Evolutionary conservation across 1,140 invertebrate species (phyloP).

Genomic region (Philotrypesis tridentata): DNA sequence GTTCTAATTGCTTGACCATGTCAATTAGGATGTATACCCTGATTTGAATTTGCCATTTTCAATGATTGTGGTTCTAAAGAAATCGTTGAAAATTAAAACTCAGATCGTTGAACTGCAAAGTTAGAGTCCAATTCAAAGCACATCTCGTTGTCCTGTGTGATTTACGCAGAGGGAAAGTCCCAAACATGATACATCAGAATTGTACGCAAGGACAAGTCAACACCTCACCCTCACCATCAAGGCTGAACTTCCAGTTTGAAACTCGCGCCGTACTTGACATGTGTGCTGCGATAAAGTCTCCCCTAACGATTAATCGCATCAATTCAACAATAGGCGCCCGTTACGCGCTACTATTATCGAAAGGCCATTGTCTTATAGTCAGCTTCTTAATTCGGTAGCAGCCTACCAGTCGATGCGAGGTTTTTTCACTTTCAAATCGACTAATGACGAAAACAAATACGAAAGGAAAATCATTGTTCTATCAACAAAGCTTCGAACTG

Average conservation of each 20-base stretch:
- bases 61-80: background rate
- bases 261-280: background rate
- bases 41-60: too few species aligned
- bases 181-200: too few species aligned
- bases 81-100: too few species aligned
- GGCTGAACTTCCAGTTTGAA: background rate
- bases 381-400: background rate
- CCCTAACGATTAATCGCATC: background rate
- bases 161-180: too few species aligned
- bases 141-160: too few species aligned
- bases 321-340: slow-evolving; percentile 16
- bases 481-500: background rate
- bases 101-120: too few species aligned
- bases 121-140: too few species aligned
- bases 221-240: background rate
- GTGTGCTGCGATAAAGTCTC: background rate
- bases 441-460: too few species aligned
- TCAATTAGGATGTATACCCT: background rate
- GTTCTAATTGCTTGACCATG: background rate
- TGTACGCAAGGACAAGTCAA: background rate
- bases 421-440: background rate
- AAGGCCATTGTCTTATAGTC: background rate
- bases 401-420: background rate
- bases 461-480: too few species aligned
- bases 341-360: background rate